Base-by-base conservation (phyloP, 2,888 invertebrate species). In the Phengaris arion region DNA sequence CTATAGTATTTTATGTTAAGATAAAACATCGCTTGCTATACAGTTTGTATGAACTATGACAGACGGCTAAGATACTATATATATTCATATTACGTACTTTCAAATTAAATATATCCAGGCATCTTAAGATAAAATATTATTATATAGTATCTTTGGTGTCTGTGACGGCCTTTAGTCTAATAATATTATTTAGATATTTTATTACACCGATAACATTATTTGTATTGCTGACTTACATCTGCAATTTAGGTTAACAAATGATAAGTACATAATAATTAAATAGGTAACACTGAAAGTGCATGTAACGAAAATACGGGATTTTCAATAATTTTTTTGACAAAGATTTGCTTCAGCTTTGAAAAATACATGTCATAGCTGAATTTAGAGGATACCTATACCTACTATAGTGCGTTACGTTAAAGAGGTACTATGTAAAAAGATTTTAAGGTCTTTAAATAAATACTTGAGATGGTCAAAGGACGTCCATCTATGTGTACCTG, bases 121-220 rank as follows among this genome's bases (percentile, higher is more conserved):
- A 35, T 35, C 35, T 35, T 35, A 35, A 35, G 35, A 35, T 35
- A 35, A 35, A 35, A 35, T 35, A 35, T 35, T 35, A 35, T 35
- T 35, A 35, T 35, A 35, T 35, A 35, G 35, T 35, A 35, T 35
- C 35, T 35, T 35, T 35, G 35, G 35, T 35, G 35, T 35, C 35
- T 35, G 35, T 35, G 35, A 35, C 48, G 8, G 0, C 48, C 48
- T 8, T 48, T 7, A 13, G 35, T 64, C 12, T 12, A 64, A 45
- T 64, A 64, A 45, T 45, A 64, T 7, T 52, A 64, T 64, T 35
- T 64, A 35, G 59, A 22, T 59, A 59, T 59, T 59, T 35, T 59
- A 59, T 59, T 59, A 59, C 22, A 59, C 3, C 9, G 22, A 22
- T 59, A 22, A 22, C 22, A 59, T 22, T 10, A 59, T 10, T 22